Conservation (phyloP, 1,140 invertebrate species). For the Chrysomallon squamiferum region DNA sequence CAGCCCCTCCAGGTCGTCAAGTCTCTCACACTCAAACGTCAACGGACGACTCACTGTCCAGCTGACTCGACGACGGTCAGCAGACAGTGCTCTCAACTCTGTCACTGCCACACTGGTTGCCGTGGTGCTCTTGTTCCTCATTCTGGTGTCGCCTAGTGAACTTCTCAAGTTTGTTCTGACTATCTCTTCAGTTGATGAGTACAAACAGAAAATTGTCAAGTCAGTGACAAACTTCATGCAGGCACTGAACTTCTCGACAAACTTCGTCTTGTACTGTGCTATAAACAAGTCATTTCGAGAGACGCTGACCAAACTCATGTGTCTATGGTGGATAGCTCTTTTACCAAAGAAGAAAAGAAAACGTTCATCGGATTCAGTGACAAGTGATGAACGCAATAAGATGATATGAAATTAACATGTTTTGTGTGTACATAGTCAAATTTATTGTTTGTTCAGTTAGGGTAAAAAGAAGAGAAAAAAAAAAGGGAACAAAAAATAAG, state of each 20-base stretch:
- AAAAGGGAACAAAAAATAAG: too few species aligned
- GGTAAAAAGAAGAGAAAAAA: too few species aligned
- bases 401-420: too few species aligned
- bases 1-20: background rate
- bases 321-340: slow-evolving; percentile 27
- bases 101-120: slow-evolving; percentile 60
- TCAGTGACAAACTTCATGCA: slow-evolving; percentile 60
- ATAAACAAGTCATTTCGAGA: slow-evolving; percentile 60
- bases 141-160: slow-evolving; percentile 60
- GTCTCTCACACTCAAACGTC: background rate
- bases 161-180: slow-evolving; percentile 50
- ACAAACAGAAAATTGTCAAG: slow-evolving; percentile 37
- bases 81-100: slow-evolving; percentile 54
- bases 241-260: slow-evolving; percentile 59
- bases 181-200: slow-evolving; percentile 6
- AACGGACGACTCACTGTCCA: background rate
- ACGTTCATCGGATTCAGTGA: too few species aligned
- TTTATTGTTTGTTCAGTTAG: too few species aligned
- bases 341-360: too few species aligned
- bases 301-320: slow-evolving; percentile 47
- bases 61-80: background rate
- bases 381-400: too few species aligned
- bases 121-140: slow-evolving; percentile 56
- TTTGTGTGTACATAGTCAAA: too few species aligned
- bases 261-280: slow-evolving; percentile 60